These are phyloP conservation scores for Agrypnus murinus DNA, from an alignment of 2,888 invertebrate genomes.

Conservation along the genomic window DNA sequence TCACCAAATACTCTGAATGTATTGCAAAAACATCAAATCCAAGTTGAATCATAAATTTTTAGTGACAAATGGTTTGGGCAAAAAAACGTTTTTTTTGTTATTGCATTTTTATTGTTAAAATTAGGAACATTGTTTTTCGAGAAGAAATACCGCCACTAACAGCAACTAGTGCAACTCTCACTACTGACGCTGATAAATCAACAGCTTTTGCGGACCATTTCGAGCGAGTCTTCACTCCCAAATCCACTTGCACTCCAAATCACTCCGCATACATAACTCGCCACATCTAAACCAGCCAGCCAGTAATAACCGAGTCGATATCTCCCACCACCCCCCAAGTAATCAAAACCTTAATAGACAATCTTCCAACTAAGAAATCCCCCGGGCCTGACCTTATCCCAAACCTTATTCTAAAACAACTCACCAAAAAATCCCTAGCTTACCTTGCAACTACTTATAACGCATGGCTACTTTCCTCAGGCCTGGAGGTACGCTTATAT, in stretches of 20 bases:
- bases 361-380: neutral
- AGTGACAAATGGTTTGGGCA: no score
- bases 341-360: no score
- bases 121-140: no score
- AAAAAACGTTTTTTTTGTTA: no score
- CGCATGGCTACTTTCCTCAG: neutral
- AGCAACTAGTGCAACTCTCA: neutral
- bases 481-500: neutral
- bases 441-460: no score
- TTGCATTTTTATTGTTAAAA: no score
- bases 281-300: neutral
- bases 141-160: neutral
- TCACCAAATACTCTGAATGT: no score
- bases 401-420: neutral
- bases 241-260: neutral
- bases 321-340: neutral
- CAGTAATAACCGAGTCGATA: neutral
- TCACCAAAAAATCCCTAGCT: conserved; percentile 1
- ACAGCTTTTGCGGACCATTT: no score
- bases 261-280: no score
- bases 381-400: neutral
- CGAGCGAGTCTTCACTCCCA: neutral
- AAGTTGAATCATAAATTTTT: no score
- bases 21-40: no score
- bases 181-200: no score